Conservation (phyloP, 2,888 invertebrate species). For the Agrotis clavis region DNA sequence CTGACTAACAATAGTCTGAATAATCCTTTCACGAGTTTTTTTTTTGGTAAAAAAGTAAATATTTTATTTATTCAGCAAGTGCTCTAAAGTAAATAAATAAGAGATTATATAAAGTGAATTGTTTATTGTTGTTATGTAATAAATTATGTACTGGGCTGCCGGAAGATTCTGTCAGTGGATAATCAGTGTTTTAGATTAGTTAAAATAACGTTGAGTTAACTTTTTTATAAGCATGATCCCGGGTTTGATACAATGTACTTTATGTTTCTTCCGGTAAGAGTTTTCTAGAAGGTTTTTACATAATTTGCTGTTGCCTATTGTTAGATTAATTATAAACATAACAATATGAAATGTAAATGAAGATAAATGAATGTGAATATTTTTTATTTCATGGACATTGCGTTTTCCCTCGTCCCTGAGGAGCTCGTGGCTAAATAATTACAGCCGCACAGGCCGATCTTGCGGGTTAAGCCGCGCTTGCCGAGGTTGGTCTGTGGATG, state of each 20-base stretch:
- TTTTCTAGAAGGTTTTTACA: neutral
- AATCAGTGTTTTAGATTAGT: slow-evolving; percentile 15
- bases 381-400: no score
- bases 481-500: no score
- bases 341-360: no score
- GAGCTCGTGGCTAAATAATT: no score
- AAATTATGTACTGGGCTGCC: slow-evolving; percentile 2
- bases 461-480: no score
- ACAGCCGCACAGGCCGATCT: no score
- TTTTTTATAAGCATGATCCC: neutral
- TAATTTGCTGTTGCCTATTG: neutral
- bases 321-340: no score
- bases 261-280: slow-evolving; percentile 5
- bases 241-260: neutral
- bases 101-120: slow-evolving; percentile 25
- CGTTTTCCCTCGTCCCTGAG: no score
- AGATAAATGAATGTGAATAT: no score
- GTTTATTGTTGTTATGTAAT: slow-evolving; percentile 29
- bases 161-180: slow-evolving; percentile 23
- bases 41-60: neutral
- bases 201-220: neutral
- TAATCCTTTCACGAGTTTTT: neutral
- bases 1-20: neutral
- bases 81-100: slow-evolving; percentile 20
- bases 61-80: slow-evolving; percentile 21